Evolutionary conservation across 1,140 invertebrate species (phyloP), one percentile per base, ranked within the genome.

Genomic region (Aricia agestis): DNA sequence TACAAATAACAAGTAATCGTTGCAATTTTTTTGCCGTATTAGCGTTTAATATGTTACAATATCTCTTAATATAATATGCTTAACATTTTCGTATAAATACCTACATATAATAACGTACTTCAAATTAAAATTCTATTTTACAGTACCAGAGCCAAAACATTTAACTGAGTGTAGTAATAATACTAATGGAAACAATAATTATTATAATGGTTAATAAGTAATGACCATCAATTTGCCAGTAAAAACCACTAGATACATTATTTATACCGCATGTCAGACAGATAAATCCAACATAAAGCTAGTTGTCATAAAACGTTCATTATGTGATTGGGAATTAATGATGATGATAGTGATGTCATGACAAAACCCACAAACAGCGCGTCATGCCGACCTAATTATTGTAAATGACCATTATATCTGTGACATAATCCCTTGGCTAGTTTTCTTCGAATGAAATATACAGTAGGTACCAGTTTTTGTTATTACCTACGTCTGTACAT

Each of bases 251-350:
- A 11, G 19, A 19, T 19, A 63, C 11, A 19, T 63, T 6, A 63
- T 63, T 25, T 25, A 63, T 31, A 63, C 18, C n/a, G 18, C 18
- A 18, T 19, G 59, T 11, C 19, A 63, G 10, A 25, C 18, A 19
- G 11, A 63, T 63, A 63, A 63, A 63, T 25, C 59, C n/a, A 17
- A 59, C 19, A 19, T 25, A 63, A 63, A 19, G 18, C 3, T 19
- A 11, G 58, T 25, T 25, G 59, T 63, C 59, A 63, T 63, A 63
- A 72, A 69, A 72, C 31, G 45, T 69, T 72, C 67, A 72, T 72
- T 72, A 66, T 69, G 42, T 69, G 61, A 72, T 72, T 69, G 71
- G 45, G 36, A 41, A 72, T 72, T 72, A 45, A 72, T 72, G 71
- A 69, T 63, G 25, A 18, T 42, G 57, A 61, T 66, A 58, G 66